A percentile compares a stretch with the other conserved stretches of the same genome.
phyloP scores from a whole-genome alignment of 2,888 invertebrate genomes.

The Tachina lurida region DNA sequence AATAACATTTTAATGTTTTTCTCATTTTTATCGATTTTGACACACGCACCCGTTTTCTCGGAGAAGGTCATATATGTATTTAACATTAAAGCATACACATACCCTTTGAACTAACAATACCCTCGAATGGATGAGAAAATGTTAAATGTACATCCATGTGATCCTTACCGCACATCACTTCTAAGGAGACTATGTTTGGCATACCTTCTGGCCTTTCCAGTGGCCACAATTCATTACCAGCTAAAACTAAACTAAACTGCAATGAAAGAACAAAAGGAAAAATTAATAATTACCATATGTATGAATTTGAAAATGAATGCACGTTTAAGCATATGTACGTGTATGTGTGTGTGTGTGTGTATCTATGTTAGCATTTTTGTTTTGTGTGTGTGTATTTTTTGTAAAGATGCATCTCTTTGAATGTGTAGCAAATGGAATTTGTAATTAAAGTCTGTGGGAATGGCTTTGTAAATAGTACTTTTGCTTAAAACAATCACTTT shows the following conservation, averaged over 20 bases:
- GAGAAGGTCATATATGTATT: neutral
- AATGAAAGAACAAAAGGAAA: constrained; percentile 68
- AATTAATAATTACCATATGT: constrained; percentile 46
- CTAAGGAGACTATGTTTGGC: constrained; percentile 94
- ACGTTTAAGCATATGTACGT: neutral
- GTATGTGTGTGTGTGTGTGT: neutral
- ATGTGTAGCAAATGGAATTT: constrained; percentile 59
- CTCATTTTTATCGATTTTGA: too few relatives aligned
- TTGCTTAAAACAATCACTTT: constrained; percentile 46
- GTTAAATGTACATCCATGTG: constrained; percentile 97
- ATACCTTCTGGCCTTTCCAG: constrained; percentile 93
- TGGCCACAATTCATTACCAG: constrained; percentile 92
- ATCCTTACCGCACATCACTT: constrained; percentile 98
- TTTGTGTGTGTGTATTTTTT: neutral
- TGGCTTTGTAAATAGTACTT: constrained; percentile 45
- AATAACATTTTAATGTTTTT: too few relatives aligned
- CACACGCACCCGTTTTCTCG: too few relatives aligned
- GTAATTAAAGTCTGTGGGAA: constrained; percentile 61
- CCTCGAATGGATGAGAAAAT: constrained; percentile 96
- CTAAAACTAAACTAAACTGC: constrained; percentile 83
- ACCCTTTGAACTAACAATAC: constrained; percentile 95
- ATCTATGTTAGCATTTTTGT: neutral
- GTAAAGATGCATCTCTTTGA: neutral
- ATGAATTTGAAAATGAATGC: constrained; percentile 9
- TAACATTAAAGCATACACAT: constrained; percentile 50